phyloP scores from a whole-genome alignment of 2,797 vertebrate species.

The Tinamus major region DNA sequence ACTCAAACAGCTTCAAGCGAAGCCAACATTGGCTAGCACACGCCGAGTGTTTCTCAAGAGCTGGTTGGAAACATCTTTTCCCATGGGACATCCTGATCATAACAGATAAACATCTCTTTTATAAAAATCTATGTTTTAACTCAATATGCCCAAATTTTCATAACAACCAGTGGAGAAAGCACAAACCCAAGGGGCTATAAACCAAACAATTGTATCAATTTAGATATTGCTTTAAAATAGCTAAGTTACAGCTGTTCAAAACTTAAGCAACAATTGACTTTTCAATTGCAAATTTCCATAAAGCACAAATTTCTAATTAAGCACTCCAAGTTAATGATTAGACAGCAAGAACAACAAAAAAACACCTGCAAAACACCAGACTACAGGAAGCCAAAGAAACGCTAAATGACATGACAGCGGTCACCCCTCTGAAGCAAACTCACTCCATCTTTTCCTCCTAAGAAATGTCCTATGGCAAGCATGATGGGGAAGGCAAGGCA shows the following conservation, averaged over 20 bases:
- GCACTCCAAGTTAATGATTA: neutral
- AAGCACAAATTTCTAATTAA: neutral
- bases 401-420: fast-evolving
- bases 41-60: neutral
- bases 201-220: neutral
- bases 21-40: neutral
- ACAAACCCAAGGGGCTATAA: neutral
- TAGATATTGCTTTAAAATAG: neutral
- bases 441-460: neutral
- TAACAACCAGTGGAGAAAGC: neutral
- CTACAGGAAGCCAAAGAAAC: neutral
- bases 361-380: neutral
- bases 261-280: neutral
- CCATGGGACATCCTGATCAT: neutral
- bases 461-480: fast-evolving
- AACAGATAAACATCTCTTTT: neutral
- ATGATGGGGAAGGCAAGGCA: neutral
- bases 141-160: neutral
- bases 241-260: neutral
- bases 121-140: fast-evolving
- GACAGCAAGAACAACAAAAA: neutral
- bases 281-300: neutral
- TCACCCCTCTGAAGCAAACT: neutral
- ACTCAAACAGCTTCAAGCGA: neutral
- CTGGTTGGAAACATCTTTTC: neutral